These are phyloP conservation scores for Nasonovia ribisnigri DNA, from an alignment of 2,888 invertebrate species.

Conservation along the genomic window DNA sequence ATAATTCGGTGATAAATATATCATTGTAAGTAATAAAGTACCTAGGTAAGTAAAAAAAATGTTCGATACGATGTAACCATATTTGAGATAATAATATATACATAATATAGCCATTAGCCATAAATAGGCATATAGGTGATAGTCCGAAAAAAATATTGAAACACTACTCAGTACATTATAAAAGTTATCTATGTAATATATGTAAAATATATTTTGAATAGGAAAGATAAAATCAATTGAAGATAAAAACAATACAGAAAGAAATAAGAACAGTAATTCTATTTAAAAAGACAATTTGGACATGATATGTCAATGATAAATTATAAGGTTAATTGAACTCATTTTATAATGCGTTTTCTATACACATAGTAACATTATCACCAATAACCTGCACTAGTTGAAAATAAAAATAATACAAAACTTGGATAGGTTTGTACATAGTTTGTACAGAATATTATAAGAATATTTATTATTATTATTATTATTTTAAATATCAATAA, in stretches of 20 bases:
- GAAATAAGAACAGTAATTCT: neutral
- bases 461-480: too few relatives aligned
- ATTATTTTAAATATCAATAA: too few relatives aligned
- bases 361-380: too few relatives aligned
- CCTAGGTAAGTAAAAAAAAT: neutral
- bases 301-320: neutral
- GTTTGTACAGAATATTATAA: too few relatives aligned
- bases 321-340: neutral
- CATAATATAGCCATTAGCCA: neutral
- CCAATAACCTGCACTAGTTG: too few relatives aligned
- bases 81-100: neutral
- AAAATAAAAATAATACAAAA: too few relatives aligned
- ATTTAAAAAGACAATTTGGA: neutral
- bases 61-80: neutral
- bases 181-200: neutral
- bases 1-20: neutral
- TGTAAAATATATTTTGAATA: neutral
- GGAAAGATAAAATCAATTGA: neutral
- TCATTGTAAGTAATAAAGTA: neutral
- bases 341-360: neutral
- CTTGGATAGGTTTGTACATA: too few relatives aligned
- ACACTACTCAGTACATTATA: too few relatives aligned
- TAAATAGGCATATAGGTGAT: neutral
- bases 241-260: neutral
- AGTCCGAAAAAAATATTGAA: neutral